phyloP scores from a whole-genome alignment of 2,113 vertebrate species.

The Brienomyrus brachyistius region DNA sequence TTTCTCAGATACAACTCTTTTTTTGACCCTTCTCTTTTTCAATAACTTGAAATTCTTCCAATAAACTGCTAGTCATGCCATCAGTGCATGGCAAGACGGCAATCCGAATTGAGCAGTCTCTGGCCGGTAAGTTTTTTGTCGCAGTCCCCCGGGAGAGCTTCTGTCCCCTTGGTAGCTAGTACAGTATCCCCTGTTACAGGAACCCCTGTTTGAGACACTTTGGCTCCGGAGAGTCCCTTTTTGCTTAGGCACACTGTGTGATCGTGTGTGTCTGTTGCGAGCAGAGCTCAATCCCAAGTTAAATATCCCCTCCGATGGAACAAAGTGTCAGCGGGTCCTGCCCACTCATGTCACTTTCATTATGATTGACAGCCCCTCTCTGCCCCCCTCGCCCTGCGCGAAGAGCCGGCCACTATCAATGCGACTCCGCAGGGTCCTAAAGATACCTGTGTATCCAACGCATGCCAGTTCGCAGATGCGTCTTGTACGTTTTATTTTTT shows the following conservation, averaged over 20 bases:
- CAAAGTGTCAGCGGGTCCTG: slow-evolving; percentile 69
- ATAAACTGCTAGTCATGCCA: slow-evolving; percentile 35
- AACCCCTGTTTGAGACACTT: slow-evolving; percentile 39
- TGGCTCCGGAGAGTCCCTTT: slow-evolving; percentile 47
- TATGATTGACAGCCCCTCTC: slow-evolving; percentile 67
- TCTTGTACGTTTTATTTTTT: neutral
- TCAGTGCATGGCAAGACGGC: slow-evolving; percentile 41
- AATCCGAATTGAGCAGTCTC: slow-evolving; percentile 42
- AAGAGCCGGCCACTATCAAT: slow-evolving; percentile 56
- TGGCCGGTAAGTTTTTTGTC: slow-evolving; percentile 36
- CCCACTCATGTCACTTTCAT: slow-evolving; percentile 72
- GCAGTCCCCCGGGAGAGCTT: slow-evolving; percentile 46
- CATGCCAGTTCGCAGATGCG: neutral
- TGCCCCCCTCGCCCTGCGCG: slow-evolving; percentile 39
- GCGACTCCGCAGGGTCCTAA: slow-evolving; percentile 57
- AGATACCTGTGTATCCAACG: slow-evolving; percentile 23
- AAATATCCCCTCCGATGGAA: slow-evolving; percentile 75
- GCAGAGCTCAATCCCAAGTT: slow-evolving; percentile 69
- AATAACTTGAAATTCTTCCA: slow-evolving; percentile 40
- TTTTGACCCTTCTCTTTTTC: slow-evolving; percentile 32
- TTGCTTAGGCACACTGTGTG: slow-evolving; percentile 62
- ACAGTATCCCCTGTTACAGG: slow-evolving; percentile 52
- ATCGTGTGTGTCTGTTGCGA: slow-evolving; percentile 61
- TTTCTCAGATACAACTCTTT: slow-evolving; percentile 19
- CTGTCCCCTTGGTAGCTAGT: slow-evolving; percentile 41